Evolutionary conservation across 2,113 vertebrate genomes (phyloP), one percentile per base, ranked within the genome.

Genomic region (Microcebus griseorufus): DNA sequence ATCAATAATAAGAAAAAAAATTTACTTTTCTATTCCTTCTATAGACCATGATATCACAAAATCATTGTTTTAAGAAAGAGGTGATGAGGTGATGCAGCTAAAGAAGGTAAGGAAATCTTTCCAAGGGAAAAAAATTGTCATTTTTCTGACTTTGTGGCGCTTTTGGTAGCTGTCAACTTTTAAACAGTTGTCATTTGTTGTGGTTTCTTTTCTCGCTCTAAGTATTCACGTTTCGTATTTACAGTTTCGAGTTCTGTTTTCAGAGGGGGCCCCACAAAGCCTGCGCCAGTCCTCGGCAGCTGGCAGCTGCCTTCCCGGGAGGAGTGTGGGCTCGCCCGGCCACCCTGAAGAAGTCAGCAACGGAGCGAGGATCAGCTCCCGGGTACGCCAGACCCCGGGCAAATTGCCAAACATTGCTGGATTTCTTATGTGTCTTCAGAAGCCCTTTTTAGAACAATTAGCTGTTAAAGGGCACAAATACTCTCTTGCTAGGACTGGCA

Each of bases 11-110:
- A 75, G 29, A 7, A 88, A 84, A 0, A 5, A 0, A 55, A 29
- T 84, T 84, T 86, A 72, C 58, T 90, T 48, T 92, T 90, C 37
- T 70, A 55, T 88, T 80, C 55, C 93, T 60, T 34, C 34, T 83
- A 4, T 55, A 89, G 64, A 67, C 22, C 92, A 12, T 7, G 6
- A 60, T 16, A 53, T 53, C 55, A 67, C 23, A 73, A 64, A 80
- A 42, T 70, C 62, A 67, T 75, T 73, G 12, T 82, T 60, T 18
- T 8, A 18, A n/a, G 51, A 55, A 67, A 79, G 9, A 83, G 18
- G 25, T 1, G 3, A 73, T 60, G 16, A 42, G n/a, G 80, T 84
- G 48, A 58, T 37, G 11, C 5, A 70, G 80, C 32, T 62, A 79
- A 64, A 92, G 51, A 70, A 65, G 51, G 27, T 25, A 75, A 84